These are phyloP conservation scores for Tetrax tetrax DNA, from an alignment of 2,113 vertebrate species.

Conservation along the genomic window DNA sequence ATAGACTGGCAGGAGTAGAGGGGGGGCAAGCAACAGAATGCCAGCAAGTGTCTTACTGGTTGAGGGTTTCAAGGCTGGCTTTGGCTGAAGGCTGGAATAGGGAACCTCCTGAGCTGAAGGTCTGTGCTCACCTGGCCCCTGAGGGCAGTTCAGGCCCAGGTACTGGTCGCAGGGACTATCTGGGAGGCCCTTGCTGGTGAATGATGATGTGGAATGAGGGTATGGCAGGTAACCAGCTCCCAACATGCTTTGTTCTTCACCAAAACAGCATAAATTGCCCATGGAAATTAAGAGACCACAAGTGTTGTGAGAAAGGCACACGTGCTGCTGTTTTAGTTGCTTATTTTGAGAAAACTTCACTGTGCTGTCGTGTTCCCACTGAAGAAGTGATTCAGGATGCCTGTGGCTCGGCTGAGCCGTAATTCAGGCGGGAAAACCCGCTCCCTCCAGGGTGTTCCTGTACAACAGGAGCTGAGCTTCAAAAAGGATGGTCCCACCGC, in stretches of 20 bases:
- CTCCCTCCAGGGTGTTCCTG: neutral
- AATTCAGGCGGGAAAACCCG: neutral
- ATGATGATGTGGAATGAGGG: neutral
- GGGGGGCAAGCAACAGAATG: neutral
- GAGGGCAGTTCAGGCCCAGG: neutral
- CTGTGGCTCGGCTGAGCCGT: neutral
- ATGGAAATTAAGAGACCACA: neutral
- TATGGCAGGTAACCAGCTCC: neutral
- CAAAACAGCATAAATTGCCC: neutral
- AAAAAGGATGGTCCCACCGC: too few relatives aligned
- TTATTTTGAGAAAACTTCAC: neutral
- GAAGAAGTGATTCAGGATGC: neutral
- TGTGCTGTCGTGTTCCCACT: neutral
- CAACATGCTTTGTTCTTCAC: neutral
- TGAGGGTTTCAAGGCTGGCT: neutral
- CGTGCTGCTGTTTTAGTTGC: neutral
- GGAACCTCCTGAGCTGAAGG: neutral
- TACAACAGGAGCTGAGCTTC: too few relatives aligned
- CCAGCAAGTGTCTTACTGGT: neutral
- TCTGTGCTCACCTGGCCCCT: neutral
- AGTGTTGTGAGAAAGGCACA: accelerated
- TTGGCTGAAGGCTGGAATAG: neutral
- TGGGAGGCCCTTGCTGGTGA: neutral
- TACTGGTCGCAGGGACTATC: neutral
- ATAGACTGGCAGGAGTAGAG: neutral